A percentile compares a stretch with the other conserved stretches of the same genome.
phyloP scores from a whole-genome alignment of 1,140 invertebrate species.

The Meteorus sp. region DNA sequence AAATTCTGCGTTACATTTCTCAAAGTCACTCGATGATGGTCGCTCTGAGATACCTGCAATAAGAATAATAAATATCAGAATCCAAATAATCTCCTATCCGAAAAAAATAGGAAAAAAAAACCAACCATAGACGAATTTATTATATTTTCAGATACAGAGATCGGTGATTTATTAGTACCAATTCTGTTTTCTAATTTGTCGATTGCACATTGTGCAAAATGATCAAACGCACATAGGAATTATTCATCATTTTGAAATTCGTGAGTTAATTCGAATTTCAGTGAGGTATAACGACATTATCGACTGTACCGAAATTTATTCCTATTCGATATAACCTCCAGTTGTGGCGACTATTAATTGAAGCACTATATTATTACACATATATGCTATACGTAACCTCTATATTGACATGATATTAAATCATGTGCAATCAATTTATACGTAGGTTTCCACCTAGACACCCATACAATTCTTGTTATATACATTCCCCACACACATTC shows the following conservation, averaged over 20 bases:
- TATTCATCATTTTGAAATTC: neutral
- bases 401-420: conserved; percentile 46
- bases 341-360: conserved; percentile 47
- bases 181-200: no score
- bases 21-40: conserved; percentile 65
- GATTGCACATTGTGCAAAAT: no score
- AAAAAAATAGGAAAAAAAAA: no score
- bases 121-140: no score
- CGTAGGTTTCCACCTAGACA: conserved; percentile 27
- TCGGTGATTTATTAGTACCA: no score
- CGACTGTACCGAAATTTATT: conserved; percentile 31
- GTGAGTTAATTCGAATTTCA: conserved; percentile 4
- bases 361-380: conserved; percentile 46
- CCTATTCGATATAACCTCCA: conserved; percentile 38
- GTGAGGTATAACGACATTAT: conserved; percentile 37
- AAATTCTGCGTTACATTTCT: conserved; percentile 67
- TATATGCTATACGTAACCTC: conserved; percentile 42
- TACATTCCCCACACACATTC: no score
- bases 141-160: no score
- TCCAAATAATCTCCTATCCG: neutral
- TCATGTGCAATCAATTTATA: conserved; percentile 52
- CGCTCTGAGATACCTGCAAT: conserved; percentile 45
- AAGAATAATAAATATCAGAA: conserved; percentile 4
- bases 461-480: no score
- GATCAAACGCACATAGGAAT: neutral